A percentile compares a stretch with the other conserved stretches of the same genome.
Conservation (phyloP, 2,888 invertebrate genomes). For the Sinelater perroti region DNA sequence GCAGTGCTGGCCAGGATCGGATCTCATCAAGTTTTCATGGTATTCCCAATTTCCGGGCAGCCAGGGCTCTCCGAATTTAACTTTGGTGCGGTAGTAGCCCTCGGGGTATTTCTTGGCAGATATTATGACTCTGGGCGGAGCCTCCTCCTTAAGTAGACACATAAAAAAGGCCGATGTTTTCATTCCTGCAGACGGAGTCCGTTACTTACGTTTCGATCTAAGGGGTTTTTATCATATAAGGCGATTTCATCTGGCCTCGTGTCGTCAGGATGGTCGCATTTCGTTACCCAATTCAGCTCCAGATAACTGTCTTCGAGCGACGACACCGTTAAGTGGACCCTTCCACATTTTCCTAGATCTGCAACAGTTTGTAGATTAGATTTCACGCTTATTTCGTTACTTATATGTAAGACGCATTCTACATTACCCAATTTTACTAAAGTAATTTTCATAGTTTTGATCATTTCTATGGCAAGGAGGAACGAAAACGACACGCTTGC, state of each 20-base stretch:
- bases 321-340: conserved; percentile 64
- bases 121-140: conserved; percentile 57
- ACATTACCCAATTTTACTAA: too few species aligned
- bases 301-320: conserved; percentile 61
- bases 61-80: conserved; percentile 65
- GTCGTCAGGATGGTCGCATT: conserved; percentile 54
- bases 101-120: conserved; percentile 57
- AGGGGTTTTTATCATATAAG: conserved; percentile 53
- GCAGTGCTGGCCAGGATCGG: conserved; percentile 65
- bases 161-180: neutral
- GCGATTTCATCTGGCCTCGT: conserved; percentile 54
- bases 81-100: conserved; percentile 64
- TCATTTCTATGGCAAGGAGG: too few species aligned
- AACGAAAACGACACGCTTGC: too few species aligned
- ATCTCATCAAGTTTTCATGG: conserved; percentile 50
- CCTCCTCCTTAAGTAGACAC: conserved; percentile 57
- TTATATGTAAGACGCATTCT: too few species aligned
- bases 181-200: neutral
- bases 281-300: conserved; percentile 63
- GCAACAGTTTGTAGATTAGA: too few species aligned
- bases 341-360: conserved; percentile 56
- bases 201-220: conserved; percentile 52
- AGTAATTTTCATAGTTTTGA: too few species aligned
- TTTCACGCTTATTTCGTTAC: too few species aligned
- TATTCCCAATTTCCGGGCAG: conserved; percentile 71